Evolutionary conservation across 1,140 invertebrate species (phyloP).

Genomic region (Saccostrea cuccullata): DNA sequence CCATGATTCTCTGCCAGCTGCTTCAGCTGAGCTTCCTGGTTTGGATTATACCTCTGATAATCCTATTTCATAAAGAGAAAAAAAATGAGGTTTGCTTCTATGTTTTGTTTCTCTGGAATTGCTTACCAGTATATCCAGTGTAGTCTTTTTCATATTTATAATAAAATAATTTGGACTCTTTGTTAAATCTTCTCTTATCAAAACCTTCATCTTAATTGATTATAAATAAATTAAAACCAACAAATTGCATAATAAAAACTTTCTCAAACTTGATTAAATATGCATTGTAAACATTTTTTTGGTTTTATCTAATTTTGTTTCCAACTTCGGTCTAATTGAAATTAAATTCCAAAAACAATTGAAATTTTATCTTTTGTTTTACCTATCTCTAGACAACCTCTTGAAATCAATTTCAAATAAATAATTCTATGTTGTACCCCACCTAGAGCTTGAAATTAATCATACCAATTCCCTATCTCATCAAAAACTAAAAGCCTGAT

Average conservation of each 20-base stretch:
- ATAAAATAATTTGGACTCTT: neutral
- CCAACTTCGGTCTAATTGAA: neutral
- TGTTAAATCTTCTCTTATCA: neutral
- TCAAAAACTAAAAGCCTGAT: conserved; percentile 1
- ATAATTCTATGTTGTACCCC: neutral
- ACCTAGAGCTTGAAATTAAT: conserved; percentile 13
- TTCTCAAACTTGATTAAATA: too few species aligned
- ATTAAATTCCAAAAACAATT: neutral
- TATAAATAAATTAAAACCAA: too few species aligned
- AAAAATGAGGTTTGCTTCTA: neutral
- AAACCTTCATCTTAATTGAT: neutral
- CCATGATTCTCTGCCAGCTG: conserved; percentile 73
- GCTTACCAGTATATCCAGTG: neutral
- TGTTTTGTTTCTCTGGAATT: neutral
- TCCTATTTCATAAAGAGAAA: conserved; percentile 27
- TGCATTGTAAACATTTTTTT: too few species aligned
- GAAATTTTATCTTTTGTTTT: neutral
- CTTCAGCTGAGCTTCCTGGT: conserved; percentile 67
- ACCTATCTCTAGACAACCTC: neutral
- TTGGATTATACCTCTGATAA: conserved; percentile 65
- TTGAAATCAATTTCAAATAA: neutral
- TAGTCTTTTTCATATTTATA: neutral
- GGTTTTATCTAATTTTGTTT: too few species aligned
- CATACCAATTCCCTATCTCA: neutral
- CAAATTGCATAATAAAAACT: too few species aligned